Evolutionary conservation across 2,888 invertebrate species (phyloP), one percentile per base, ranked within the genome.

Genomic region (Calameuta idolon): DNA sequence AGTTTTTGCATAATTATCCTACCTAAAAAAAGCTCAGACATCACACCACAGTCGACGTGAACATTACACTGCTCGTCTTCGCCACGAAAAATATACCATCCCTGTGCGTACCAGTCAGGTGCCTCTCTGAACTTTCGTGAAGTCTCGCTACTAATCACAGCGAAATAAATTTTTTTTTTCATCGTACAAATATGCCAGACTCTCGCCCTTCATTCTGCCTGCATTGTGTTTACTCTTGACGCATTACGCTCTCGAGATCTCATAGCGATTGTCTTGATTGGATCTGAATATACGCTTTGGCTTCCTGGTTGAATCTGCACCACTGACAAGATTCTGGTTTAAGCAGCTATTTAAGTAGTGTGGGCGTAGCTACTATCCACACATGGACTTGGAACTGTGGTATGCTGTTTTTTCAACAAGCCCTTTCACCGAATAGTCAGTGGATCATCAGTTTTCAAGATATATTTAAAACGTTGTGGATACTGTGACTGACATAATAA

Each of bases 151-250:
- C 40, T 40, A 15, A 15, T 40, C 40, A 5, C 40, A 40, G 5
- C 40, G 40, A 40, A 40, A 40, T 40, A 40, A 5, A 40, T 15
- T 80, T 76, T 78, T 80, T 79, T 77, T 81, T 78, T 79, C 79
- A 74, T 77, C 75, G 80, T 69, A 75, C 78, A 81, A 81, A 83
- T 79, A 86, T 87, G 84, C 83, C 79, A 83, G 82, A 78, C 79
- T 76, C 77, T 79, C 82, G 81, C 83, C 82, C 69, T 69, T 31
- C 69, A 9, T 15, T 33, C 69, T 69, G 15, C 69, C 31, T 31
- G 15, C 33, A 69, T 69, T 33, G 33, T 31, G 33, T 69, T 69
- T 69, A 30, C 33, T 69, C 69, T 9, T 30, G 69, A 30, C 69
- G 12, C 31, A 69, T 12, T 33, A 69, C 69, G 23, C 15, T 69